Base-by-base conservation (phyloP, 2,113 vertebrate species). In the Barbus barbus region DNA sequence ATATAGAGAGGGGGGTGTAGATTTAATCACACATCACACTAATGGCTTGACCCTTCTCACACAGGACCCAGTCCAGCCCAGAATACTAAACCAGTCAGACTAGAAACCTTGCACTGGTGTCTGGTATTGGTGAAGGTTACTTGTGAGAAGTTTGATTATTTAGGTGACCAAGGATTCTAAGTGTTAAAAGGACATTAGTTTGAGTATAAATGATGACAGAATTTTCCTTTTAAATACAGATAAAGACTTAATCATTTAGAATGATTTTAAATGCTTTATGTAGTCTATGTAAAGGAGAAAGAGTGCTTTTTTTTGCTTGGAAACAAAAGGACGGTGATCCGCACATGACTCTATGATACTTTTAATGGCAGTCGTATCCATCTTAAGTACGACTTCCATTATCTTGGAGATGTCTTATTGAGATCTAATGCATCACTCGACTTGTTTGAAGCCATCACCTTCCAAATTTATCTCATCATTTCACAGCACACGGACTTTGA, bases 31-130 rank as follows among this genome's bases (percentile, higher is more conserved):
- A n/a, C n/a, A n/a, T 36, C 11, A 41, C 26, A 31, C 26, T 71
- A 83, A 83, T 33, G 26, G 46, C 28, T 69, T 79, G 76, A 33
- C 69, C 46, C 69, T 74, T n/a, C n/a, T n/a, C n/a, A n/a, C n/a
- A n/a, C n/a, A n/a, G n/a, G n/a, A n/a, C n/a, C n/a, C 36, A 24
- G 53, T 38, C 22, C 56, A 61, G 56, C 14, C 56, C n/a, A 63
- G 56, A 79, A 63, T 79, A 63, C 77, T 44, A 28, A 44, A 79
- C 53, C 38, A 41, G 33, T 16, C 28, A 36, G 18, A 72, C 69
- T 78, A 11, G 53, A 61, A 11, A 31, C 76, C n/a, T 24, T 41
- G 53, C 33, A 44, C n/a, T 16, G 16, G 36, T 38, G 13, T 13
- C 33, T 26, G 6, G 46, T 33, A 6, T n/a, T 11, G 1, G 26